Conservation (phyloP, 2,888 invertebrate genomes). For the Balanococcus diminutus region DNA sequence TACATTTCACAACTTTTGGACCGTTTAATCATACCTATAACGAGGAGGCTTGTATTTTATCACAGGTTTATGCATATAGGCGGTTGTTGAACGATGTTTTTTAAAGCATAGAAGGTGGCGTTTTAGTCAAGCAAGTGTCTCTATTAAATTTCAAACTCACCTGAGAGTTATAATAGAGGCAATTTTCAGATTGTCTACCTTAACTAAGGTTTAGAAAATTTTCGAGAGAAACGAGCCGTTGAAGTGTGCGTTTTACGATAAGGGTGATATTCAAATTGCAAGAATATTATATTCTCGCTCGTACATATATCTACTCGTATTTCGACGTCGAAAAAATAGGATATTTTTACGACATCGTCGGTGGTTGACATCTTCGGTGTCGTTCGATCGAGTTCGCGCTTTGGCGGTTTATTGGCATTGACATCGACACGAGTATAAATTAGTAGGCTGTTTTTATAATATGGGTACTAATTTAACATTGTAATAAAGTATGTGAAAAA, state of each 20-base stretch:
- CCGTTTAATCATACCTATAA: too few relatives aligned
- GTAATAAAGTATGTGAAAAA: conserved; percentile 2
- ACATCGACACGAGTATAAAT: not conserved
- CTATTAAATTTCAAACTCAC: not conserved
- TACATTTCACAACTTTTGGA: too few relatives aligned
- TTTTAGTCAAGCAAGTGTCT: not conserved
- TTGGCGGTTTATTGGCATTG: not conserved
- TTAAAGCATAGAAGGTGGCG: not conserved
- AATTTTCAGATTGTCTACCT: not conserved
- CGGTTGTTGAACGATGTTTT: not conserved
- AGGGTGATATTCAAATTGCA: not conserved
- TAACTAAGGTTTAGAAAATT: not conserved
- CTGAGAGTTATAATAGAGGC: not conserved
- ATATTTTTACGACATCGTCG: not conserved
- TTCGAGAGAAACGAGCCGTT: not conserved
- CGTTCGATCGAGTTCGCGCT: not conserved
- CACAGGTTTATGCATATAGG: not conserved
- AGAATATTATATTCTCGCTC: not conserved
- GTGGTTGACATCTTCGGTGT: not conserved
- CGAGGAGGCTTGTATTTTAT: not conserved
- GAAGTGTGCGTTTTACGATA: not conserved
- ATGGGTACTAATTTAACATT: not conserved
- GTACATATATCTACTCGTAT: not conserved
- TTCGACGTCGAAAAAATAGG: not conserved
- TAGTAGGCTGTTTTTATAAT: not conserved